Conservation (phyloP, 2,888 invertebrate genomes). For the Subacronicta megacephala region DNA sequence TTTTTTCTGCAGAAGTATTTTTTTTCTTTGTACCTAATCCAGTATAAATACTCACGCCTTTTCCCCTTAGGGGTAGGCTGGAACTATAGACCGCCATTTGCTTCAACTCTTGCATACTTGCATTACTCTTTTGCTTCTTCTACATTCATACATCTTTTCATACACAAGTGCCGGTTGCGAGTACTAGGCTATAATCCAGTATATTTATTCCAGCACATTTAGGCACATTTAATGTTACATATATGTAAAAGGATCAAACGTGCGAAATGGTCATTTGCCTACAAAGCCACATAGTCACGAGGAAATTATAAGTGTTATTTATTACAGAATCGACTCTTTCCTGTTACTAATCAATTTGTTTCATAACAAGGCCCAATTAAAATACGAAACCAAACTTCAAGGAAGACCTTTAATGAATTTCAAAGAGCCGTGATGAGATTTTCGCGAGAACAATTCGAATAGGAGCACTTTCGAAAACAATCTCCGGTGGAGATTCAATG, state of each 20-base stretch:
- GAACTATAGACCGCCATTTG: no score
- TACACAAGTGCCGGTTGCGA: no score
- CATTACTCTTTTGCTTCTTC: no score
- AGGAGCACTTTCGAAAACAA: constrained; percentile 62
- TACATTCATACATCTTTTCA: no score
- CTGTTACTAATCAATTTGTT: constrained; percentile 36
- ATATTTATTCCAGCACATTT: no score
- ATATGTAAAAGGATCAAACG: constrained; percentile 44
- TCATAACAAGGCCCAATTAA: constrained; percentile 31
- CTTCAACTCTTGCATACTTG: no score
- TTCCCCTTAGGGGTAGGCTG: no score
- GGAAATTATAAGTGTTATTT: constrained; percentile 52
- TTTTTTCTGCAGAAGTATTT: neutral
- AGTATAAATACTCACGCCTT: no score
- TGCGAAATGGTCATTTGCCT: constrained; percentile 48
- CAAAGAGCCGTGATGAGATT: constrained; percentile 55
- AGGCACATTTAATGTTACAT: no score
- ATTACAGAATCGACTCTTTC: constrained; percentile 31
- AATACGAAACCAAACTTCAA: constrained; percentile 26
- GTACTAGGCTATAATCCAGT: no score
- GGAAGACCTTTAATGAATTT: constrained; percentile 42
- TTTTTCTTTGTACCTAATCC: no score
- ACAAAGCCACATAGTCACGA: constrained; percentile 44
- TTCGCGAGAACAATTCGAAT: constrained; percentile 52
- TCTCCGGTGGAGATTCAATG: constrained; percentile 57